phyloP scores from a whole-genome alignment of 2,113 vertebrate species.

The Hirundichthys speculiger region DNA sequence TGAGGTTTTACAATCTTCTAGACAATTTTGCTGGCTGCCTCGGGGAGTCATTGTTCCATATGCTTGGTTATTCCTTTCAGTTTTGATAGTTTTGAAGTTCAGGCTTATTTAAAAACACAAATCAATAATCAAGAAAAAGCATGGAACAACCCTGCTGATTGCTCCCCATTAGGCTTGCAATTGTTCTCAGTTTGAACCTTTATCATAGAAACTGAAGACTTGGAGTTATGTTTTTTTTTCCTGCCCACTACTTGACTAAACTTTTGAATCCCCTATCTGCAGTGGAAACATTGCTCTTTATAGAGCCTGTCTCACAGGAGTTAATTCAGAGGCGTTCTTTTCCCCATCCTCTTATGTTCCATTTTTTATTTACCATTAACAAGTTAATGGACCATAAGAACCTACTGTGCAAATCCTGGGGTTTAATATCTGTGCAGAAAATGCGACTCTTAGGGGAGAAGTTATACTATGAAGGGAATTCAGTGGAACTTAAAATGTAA shows the following conservation, averaged over 20 bases:
- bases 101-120: slow-evolving; percentile 66
- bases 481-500: too few relatives aligned
- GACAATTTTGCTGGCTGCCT: slow-evolving; percentile 27
- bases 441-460: slow-evolving; percentile 22
- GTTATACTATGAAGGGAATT: slow-evolving; percentile 1
- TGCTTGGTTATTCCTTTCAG: slow-evolving; percentile 44
- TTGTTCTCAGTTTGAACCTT: slow-evolving; percentile 22
- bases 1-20: slow-evolving; percentile 1
- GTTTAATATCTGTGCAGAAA: slow-evolving; percentile 28
- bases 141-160: slow-evolving; percentile 18
- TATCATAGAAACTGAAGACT: slow-evolving; percentile 21
- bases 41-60: slow-evolving; percentile 33
- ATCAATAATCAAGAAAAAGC: slow-evolving; percentile 52
- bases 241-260: slow-evolving; percentile 48
- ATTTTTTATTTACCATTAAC: slow-evolving; percentile 21
- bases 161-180: slow-evolving; percentile 36
- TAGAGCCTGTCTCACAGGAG: background rate
- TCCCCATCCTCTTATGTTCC: slow-evolving; percentile 3
- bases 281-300: slow-evolving; percentile 17
- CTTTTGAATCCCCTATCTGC: slow-evolving; percentile 14
- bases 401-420: slow-evolving; percentile 27
- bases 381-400: slow-evolving; percentile 26
- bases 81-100: slow-evolving; percentile 20
- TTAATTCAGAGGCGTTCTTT: slow-evolving; percentile 24
- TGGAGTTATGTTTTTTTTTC: background rate